These are phyloP conservation scores for Tenrec ecaudatus DNA, from an alignment of 2,113 vertebrate genomes.

Conservation along the genomic window DNA sequence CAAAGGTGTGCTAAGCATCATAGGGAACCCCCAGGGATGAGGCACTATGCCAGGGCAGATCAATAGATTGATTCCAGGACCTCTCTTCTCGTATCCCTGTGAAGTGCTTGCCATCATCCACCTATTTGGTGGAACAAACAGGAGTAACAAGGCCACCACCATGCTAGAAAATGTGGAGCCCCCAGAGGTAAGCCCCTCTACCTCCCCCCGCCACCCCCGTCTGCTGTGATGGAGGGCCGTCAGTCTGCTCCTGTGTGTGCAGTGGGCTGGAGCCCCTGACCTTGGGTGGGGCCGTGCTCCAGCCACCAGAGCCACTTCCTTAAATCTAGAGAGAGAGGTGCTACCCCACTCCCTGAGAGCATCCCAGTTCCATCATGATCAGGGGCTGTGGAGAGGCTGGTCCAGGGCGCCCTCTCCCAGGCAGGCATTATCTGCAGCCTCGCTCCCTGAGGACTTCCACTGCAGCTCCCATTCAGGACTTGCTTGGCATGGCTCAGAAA, in stretches of 20 bases:
- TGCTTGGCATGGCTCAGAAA: not conserved
- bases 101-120: not conserved
- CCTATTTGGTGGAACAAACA: not conserved
- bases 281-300: not conserved
- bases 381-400: not conserved
- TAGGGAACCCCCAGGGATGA: not conserved
- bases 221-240: not conserved
- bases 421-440: not conserved
- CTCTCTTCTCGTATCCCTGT: not conserved
- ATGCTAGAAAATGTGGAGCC: not conserved
- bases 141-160: not conserved
- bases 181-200: not conserved
- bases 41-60: not conserved
- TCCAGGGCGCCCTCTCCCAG: too few species aligned
- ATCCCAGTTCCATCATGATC: not conserved
- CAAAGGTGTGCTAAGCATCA: not conserved
- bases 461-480: not conserved
- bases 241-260: not conserved
- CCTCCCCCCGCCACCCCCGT: not conserved
- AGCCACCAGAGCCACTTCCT: not conserved
- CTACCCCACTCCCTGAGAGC: not conserved
- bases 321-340: not conserved
- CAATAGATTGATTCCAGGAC: not conserved
- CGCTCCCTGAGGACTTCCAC: not conserved
- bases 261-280: not conserved